Evolutionary conservation across 2,888 invertebrate genomes (phyloP).

Genomic region (Notodonta ziczac): DNA sequence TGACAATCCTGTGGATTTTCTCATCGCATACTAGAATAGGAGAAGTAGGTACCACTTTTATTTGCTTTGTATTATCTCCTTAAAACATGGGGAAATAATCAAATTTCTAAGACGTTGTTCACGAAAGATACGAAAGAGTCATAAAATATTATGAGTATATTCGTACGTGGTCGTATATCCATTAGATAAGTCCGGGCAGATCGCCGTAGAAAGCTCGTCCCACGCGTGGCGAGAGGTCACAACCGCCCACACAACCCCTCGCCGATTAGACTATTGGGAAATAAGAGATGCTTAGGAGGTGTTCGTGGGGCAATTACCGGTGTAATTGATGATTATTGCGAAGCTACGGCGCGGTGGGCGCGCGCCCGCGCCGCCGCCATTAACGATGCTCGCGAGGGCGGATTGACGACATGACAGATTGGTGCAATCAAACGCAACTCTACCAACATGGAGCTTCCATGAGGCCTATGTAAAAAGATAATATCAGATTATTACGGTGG

Average conservation of each 20-base stretch:
- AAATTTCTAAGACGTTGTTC: conserved; percentile 24
- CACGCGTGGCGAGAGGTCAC: conserved; percentile 77
- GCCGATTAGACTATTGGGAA: conserved; percentile 58
- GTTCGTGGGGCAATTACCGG: conserved; percentile 61
- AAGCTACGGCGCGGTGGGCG: conserved; percentile 53
- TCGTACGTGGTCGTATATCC: conserved; percentile 38
- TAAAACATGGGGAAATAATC: conserved; percentile 19
- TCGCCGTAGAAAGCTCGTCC: conserved; percentile 70
- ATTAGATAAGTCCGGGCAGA: conserved; percentile 53
- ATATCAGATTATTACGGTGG: neutral
- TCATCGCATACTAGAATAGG: too few relatives aligned
- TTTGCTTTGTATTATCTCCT: neutral
- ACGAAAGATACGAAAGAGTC: conserved; percentile 27
- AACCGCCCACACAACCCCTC: conserved; percentile 63
- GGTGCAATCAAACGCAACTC: conserved; percentile 41
- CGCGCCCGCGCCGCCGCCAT: conserved; percentile 35
- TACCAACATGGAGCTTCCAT: conserved; percentile 20
- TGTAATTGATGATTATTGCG: conserved; percentile 69
- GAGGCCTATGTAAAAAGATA: neutral
- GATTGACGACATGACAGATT: conserved; percentile 48
- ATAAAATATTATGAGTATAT: conserved; percentile 32
- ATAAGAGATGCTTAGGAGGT: conserved; percentile 54
- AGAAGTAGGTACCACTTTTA: too few relatives aligned
- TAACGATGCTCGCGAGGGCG: conserved; percentile 49
- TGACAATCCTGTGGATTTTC: conserved; percentile 22